phyloP scores from a whole-genome alignment of 1,140 invertebrate species.

The Hirudo medicinalis region DNA sequence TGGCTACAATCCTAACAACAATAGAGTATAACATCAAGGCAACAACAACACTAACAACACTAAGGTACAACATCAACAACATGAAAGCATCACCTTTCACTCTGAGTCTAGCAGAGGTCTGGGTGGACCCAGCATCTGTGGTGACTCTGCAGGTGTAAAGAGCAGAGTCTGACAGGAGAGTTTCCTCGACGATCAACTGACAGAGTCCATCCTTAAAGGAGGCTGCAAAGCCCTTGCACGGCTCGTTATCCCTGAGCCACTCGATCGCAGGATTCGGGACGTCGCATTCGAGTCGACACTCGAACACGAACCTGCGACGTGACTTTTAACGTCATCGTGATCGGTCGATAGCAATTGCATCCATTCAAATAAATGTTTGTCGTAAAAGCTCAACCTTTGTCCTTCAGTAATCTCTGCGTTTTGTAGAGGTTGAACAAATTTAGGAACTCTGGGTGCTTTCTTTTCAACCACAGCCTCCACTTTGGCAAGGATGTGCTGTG shows the following conservation, averaged over 20 bases:
- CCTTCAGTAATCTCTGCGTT: constrained; percentile 63
- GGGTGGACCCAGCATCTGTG: constrained; percentile 53
- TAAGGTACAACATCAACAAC: no score
- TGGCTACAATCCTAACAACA: no score
- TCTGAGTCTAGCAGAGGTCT: constrained; percentile 57
- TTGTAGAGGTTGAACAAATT: constrained; percentile 45
- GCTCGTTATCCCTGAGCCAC: constrained; percentile 75
- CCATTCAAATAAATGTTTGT: not conserved
- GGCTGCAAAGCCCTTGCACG: constrained; percentile 45
- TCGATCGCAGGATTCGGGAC: constrained; percentile 51
- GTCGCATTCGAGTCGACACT: constrained; percentile 51
- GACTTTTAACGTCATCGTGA: not conserved
- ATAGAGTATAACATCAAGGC: no score
- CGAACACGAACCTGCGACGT: constrained; percentile 49
- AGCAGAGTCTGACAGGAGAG: constrained; percentile 67
- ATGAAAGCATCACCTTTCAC: constrained; percentile 51
- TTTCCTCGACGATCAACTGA: constrained; percentile 61
- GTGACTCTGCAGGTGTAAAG: constrained; percentile 58
- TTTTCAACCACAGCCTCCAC: constrained; percentile 21
- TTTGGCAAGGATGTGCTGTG: constrained; percentile 21
- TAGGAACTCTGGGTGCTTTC: constrained; percentile 28
- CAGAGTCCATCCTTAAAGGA: constrained; percentile 40
- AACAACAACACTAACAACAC: no score
- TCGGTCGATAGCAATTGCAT: not conserved
- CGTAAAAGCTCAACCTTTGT: constrained; percentile 31